phyloP scores from a whole-genome alignment of 2,888 invertebrate species.

The Caprella mutica region DNA sequence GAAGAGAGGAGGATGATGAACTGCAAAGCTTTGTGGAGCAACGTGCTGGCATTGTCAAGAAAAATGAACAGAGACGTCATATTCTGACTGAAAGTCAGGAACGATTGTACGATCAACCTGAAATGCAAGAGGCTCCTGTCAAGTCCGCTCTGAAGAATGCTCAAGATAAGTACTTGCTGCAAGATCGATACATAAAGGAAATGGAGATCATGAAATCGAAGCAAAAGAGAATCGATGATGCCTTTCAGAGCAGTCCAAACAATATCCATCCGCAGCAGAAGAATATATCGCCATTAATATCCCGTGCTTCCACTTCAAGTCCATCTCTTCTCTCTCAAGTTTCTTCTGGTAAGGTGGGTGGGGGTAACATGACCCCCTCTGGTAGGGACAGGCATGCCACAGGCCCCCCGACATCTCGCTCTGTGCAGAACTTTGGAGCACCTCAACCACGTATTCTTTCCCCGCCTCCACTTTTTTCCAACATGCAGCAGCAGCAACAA shows the following conservation, averaged over 20 bases:
- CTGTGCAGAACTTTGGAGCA: no score
- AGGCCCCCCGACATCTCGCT: no score
- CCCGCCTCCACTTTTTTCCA: conserved; percentile 1
- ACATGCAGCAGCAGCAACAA: no score
- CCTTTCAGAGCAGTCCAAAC: conserved; percentile 1
- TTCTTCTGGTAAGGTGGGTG: no score
- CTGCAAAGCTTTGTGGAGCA: no score
- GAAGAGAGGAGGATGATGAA: no score
- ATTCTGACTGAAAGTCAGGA: neutral
- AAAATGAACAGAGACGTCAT: no score
- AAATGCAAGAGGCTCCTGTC: neutral
- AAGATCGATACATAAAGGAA: conserved; percentile 3
- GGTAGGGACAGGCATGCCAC: no score
- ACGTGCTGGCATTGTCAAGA: no score
- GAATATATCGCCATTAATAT: neutral
- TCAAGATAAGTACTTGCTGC: neutral
- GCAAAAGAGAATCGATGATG: conserved; percentile 7
- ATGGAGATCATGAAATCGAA: conserved; percentile 8
- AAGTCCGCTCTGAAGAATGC: neutral
- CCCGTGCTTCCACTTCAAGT: conserved; percentile 2
- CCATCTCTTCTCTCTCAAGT: neutral
- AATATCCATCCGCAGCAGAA: neutral
- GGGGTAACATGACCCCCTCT: no score
- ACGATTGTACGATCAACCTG: conserved; percentile 2
- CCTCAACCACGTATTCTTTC: conserved; percentile 4